Conservation (phyloP, 2,113 vertebrate genomes). For the Nibea coibor region DNA sequence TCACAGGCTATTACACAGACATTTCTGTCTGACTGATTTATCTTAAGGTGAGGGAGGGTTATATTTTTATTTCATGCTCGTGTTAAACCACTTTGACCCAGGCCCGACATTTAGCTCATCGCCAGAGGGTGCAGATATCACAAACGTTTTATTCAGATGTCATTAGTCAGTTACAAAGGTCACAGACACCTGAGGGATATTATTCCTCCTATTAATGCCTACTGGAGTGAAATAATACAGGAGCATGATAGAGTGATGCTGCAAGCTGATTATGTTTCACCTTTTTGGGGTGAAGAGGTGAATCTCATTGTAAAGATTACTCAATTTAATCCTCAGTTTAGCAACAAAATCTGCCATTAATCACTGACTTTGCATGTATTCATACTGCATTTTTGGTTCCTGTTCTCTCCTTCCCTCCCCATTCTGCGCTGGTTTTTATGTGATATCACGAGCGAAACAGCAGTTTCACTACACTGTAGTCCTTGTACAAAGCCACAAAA, state of each 20-base stretch:
- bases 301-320: background rate
- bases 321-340: background rate
- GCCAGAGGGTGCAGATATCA: background rate
- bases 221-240: background rate
- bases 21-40: background rate
- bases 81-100: background rate
- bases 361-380: background rate
- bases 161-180: constrained; percentile 15
- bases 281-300: constrained; percentile 7
- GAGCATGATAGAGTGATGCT: background rate
- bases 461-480: background rate
- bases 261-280: background rate
- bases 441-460: constrained; percentile 4
- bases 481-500: constrained; percentile 17
- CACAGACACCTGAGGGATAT: constrained; percentile 11
- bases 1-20: background rate
- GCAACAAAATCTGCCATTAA: background rate
- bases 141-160: constrained; percentile 5
- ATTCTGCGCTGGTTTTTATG: background rate
- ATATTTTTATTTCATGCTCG: background rate
- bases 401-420: background rate
- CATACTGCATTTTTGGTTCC: background rate
- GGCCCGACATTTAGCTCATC: constrained; percentile 25
- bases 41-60: background rate
- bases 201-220: background rate